phyloP scores from a whole-genome alignment of 2,888 invertebrate species.

The Macrosiphum euphorbiae region DNA sequence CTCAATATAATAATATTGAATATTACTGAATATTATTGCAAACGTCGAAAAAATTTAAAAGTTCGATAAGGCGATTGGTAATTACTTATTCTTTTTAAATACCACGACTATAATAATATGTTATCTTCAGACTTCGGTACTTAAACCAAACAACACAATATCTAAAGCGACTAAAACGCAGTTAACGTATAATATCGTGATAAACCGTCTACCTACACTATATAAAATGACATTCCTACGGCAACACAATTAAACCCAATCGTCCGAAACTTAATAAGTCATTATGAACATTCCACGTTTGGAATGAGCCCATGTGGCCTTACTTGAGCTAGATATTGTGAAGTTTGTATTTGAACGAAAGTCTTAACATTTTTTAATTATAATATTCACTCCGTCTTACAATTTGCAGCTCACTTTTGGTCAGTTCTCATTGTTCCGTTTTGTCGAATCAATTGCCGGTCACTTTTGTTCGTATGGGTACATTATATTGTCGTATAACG shows the following conservation, averaged over 20 bases:
- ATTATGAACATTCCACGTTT: background rate
- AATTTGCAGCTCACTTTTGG: background rate
- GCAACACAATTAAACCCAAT: background rate
- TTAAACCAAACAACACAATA: background rate
- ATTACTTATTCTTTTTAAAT: background rate
- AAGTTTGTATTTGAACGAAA: background rate
- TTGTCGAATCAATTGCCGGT: background rate
- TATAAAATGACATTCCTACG: background rate
- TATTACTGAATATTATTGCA: background rate
- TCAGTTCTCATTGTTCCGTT: background rate
- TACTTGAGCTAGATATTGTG: background rate
- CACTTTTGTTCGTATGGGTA: background rate
- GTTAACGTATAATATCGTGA: background rate
- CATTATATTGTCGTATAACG: background rate
- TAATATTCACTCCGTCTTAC: background rate
- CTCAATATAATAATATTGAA: background rate
- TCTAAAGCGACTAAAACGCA: background rate
- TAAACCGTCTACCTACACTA: background rate
- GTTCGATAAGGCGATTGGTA: background rate
- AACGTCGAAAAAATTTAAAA: background rate
- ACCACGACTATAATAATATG: background rate
- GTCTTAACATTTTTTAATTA: background rate
- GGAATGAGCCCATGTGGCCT: background rate
- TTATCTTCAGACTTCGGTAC: background rate
- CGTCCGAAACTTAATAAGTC: background rate